These are phyloP conservation scores for Pemphigus obesinymphae DNA, from an alignment of 1,140 invertebrate species.

Conservation along the genomic window DNA sequence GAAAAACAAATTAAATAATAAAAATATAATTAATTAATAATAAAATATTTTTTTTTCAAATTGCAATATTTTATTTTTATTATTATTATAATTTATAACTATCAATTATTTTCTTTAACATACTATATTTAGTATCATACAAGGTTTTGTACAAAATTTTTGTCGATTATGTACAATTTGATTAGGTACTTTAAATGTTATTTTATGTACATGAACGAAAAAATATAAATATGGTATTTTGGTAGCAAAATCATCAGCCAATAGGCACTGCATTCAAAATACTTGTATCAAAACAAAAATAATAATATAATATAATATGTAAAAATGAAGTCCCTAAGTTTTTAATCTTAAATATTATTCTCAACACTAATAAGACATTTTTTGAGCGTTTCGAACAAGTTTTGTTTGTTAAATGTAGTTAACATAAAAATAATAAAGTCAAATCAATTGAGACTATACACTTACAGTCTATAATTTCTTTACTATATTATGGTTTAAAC, in stretches of 20 bases:
- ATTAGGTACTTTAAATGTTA: slow-evolving; percentile 29
- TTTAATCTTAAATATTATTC: slow-evolving; percentile 17
- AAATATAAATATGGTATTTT: slow-evolving; percentile 26
- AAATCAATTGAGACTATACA: no score
- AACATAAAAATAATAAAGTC: slow-evolving; percentile 3
- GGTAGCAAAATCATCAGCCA: slow-evolving; percentile 22
- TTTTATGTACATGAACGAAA: slow-evolving; percentile 29
- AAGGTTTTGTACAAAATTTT: slow-evolving; percentile 15
- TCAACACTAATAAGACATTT: slow-evolving; percentile 25
- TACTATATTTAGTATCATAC: slow-evolving; percentile 30
- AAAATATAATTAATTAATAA: slow-evolving; percentile 26
- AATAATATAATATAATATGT: slow-evolving; percentile 31
- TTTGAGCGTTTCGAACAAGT: slow-evolving; percentile 22
- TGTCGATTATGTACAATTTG: slow-evolving; percentile 33
- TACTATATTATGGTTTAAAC: slow-evolving; percentile 14
- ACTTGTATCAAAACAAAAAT: slow-evolving; percentile 31
- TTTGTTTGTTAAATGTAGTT: slow-evolving; percentile 22
- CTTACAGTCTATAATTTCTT: slow-evolving; percentile 1
- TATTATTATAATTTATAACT: slow-evolving; percentile 19
- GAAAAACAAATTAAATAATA: slow-evolving; percentile 30
- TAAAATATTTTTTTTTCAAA: slow-evolving; percentile 37
- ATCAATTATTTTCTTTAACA: slow-evolving; percentile 26
- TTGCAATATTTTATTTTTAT: slow-evolving; percentile 37
- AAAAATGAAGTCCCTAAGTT: slow-evolving; percentile 7
- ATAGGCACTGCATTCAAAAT: slow-evolving; percentile 17